Percentiles rank a stretch among this genome's conserved stretches.
phyloP scores from a whole-genome alignment of 2,113 vertebrate species.

The Ailuropoda melanoleuca region DNA sequence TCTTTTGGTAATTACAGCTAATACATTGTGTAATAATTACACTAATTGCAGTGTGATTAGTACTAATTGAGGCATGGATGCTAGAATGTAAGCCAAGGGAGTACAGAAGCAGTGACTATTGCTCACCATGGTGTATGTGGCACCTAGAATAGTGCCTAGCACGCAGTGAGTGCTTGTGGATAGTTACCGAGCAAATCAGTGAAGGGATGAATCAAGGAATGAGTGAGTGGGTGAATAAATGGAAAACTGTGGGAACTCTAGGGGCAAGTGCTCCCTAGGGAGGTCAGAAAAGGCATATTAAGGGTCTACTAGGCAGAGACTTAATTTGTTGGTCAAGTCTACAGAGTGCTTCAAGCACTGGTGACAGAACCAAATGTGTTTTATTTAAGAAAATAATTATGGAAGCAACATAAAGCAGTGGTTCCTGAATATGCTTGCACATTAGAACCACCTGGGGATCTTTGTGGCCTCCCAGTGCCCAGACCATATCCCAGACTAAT shows the following conservation, averaged over 20 bases:
- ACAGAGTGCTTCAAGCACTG: neutral
- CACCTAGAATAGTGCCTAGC: neutral
- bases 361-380: neutral
- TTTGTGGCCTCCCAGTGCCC: neutral
- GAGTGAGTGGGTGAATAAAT: neutral
- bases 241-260: neutral
- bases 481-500: neutral
- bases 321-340: neutral
- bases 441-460: neutral
- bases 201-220: neutral
- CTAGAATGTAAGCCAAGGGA: neutral
- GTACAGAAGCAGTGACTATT: neutral
- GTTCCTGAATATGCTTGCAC: neutral
- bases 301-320: neutral
- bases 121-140: neutral
- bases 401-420: neutral
- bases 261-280: neutral
- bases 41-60: neutral
- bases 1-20: slow-evolving; percentile 9
- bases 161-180: neutral
- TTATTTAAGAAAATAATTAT: neutral
- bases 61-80: neutral
- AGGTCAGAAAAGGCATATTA: neutral
- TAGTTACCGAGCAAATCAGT: neutral
- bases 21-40: neutral